Evolutionary conservation across 2,113 vertebrate species (phyloP), one percentile per base, ranked within the genome.

Genomic region (Pica pica): DNA sequence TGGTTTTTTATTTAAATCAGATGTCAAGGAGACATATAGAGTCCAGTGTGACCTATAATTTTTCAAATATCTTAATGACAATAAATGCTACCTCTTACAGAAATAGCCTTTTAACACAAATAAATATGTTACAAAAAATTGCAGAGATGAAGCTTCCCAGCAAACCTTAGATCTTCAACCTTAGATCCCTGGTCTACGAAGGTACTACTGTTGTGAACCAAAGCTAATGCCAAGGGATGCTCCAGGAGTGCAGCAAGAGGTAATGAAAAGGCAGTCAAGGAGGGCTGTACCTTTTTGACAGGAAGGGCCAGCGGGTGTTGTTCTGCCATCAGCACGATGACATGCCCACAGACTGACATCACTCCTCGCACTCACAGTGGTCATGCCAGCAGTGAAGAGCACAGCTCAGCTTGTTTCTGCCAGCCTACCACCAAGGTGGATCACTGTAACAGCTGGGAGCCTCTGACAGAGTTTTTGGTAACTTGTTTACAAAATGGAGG

Each of bases 291-390:
- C 3, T 59, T 50, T 76, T 33, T 44, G 22, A 22, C 31, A 83
- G 9, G 41, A 41, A 37, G 14, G 30, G 33, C 39, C 46, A 49
- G 47, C 3, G 3, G 23, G 30, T 70, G 41, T 6, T 52, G 20
- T 31, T 61, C 31, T 61, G 39, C 30, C 37, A 6, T 23, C 37
- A 85, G 19, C 31, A 42, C 2, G 12, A 30, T 15, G 56, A 31
- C 9, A 3, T 1, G 2, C 5, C 11, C 5, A 1, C 13, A 73
- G 37, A 20, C 10, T 22, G 42, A 41, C 44, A 26, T 7, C 1
- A 6, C 10, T 84, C 24, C 44, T 83, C n/a, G 55, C 30, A 16
- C 24, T 55, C 28, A 21, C 47, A 41, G 13, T 7, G 30, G 2
- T 16, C 10, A 9, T 3, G 6, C 19, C 49, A 42, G 41, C 6